Base-by-base conservation (phyloP, 2,888 invertebrate genomes). In the Hemithea aestivaria region DNA sequence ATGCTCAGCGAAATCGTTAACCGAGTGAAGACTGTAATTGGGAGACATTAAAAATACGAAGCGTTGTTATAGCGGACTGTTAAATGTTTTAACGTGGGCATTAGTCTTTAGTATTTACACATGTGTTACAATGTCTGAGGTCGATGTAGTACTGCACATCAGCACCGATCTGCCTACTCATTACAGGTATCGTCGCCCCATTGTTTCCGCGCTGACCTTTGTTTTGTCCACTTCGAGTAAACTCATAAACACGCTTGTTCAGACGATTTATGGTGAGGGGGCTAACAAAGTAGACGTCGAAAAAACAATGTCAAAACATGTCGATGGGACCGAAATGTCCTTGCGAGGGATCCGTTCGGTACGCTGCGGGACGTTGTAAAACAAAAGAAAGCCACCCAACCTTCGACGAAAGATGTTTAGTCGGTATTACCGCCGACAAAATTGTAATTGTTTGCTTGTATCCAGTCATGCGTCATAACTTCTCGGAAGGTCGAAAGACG, bases 1-100 rank as follows among this genome's bases (percentile, higher is more conserved):
- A 80, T 74, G 74, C 75, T 73, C 77, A 73, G 71, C 68, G 69
- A 67, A 83, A 85, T 85, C 85, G 85, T 87, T 84, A 87, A 85
- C 66, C 60, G 73, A 66, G 63, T 71, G 74, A 70, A 79, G 70
- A 70, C 84, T 85, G 75, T 85, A 85, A 87, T 87, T 85, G 85
- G 82, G 73, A 74, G 80, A 74, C 84, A 78, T 85, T 85, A 85
- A 87, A 81, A 76, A 75, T 77, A 72, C 68, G 66, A 66, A 72
- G 58, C 58, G 73, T 69, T 73, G 80, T 85, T 83, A 82, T 77
- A 78, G 70, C 76, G 66, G 78, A 75, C 75, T 75, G 77, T 84
- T 83, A 81, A 85, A 82, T 73, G 64, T 74, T 80, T 78, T 79
- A 74, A 70, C 70, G 72, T 73, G 69, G 71, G 73, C 72, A 83